A percentile compares a stretch with the other conserved stretches of the same genome.
These are phyloP conservation scores for Steinernema scapterisci DNA, from an alignment of 2,888 invertebrate species.

Conservation along the genomic window DNA sequence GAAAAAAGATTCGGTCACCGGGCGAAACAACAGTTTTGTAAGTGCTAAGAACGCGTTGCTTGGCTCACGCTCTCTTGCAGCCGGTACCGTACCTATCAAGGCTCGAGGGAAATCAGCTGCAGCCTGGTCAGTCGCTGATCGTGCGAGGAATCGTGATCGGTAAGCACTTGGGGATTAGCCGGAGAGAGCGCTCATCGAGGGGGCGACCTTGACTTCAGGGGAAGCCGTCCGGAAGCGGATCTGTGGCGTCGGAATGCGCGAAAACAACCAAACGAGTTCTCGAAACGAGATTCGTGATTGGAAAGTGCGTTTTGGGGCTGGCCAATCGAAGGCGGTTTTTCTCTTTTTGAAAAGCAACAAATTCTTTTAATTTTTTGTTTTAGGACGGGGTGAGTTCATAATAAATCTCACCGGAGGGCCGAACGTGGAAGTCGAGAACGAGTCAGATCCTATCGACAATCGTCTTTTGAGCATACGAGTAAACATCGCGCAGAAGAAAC, in stretches of 20 bases:
- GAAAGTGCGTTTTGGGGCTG: too few species aligned
- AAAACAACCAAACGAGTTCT: conserved; percentile 14
- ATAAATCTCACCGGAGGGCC: conserved; percentile 63
- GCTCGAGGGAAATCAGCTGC: conserved; percentile 64
- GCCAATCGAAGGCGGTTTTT: too few species aligned
- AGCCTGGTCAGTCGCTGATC: conserved; percentile 66
- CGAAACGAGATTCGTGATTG: too few species aligned
- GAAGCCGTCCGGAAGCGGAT: too few species aligned
- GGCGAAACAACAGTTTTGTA: conserved; percentile 64
- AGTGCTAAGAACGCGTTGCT: conserved; percentile 37
- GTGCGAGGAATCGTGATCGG: conserved; percentile 63
- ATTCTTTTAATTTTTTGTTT: not conserved
- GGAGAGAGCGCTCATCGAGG: not conserved
- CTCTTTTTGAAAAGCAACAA: too few species aligned
- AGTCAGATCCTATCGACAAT: conserved; percentile 55
- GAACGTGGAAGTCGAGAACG: conserved; percentile 62
- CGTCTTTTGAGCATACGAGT: conserved; percentile 60
- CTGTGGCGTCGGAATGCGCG: too few species aligned
- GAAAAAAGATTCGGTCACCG: conserved; percentile 65
- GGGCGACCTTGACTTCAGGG: not conserved
- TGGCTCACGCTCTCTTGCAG: conserved; percentile 44
- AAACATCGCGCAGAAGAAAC: conserved; percentile 52
- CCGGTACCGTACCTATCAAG: conserved; percentile 65
- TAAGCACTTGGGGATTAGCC: conserved; percentile 30
- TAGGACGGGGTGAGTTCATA: conserved; percentile 59